Conservation (phyloP, 2,888 invertebrate genomes). For the Monochamus alternatus region DNA sequence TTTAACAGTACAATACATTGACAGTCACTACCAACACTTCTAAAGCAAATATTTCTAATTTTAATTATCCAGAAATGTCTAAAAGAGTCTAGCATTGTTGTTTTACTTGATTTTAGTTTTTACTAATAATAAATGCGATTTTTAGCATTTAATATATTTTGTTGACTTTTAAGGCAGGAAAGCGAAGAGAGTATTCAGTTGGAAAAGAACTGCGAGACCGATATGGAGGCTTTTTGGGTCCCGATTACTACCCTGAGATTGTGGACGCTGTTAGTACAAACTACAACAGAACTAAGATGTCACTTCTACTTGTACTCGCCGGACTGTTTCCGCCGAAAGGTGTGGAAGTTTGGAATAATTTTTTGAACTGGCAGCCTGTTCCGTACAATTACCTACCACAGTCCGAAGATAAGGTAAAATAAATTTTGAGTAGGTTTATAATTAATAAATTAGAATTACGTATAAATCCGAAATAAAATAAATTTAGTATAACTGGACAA, state of each 20-base stretch:
- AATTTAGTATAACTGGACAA: too few relatives aligned
- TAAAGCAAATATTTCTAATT: too few relatives aligned
- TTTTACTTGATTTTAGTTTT: too few relatives aligned
- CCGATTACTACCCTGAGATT: constrained; percentile 72
- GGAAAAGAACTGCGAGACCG: constrained; percentile 77
- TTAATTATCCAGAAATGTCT: too few relatives aligned
- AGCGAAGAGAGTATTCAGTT: constrained; percentile 71
- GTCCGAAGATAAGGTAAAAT: constrained; percentile 51
- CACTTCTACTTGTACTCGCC: constrained; percentile 78
- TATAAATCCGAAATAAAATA: background rate
- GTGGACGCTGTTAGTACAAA: constrained; percentile 79
- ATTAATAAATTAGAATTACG: background rate
- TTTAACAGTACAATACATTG: too few relatives aligned
- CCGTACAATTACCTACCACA: constrained; percentile 78
- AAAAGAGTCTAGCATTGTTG: too few relatives aligned
- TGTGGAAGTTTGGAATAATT: constrained; percentile 73
- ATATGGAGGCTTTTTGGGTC: constrained; percentile 76
- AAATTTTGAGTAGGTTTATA: background rate
- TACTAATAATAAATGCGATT: too few relatives aligned
- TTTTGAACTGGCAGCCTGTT: constrained; percentile 83
- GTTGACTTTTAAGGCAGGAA: constrained; percentile 54
- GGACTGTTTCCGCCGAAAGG: constrained; percentile 78
- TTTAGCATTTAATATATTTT: background rate
- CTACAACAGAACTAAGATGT: constrained; percentile 82
- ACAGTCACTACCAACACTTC: too few relatives aligned